Evolutionary conservation across 1,140 invertebrate species (phyloP).

Genomic region (Diploscapter pachys): DNA sequence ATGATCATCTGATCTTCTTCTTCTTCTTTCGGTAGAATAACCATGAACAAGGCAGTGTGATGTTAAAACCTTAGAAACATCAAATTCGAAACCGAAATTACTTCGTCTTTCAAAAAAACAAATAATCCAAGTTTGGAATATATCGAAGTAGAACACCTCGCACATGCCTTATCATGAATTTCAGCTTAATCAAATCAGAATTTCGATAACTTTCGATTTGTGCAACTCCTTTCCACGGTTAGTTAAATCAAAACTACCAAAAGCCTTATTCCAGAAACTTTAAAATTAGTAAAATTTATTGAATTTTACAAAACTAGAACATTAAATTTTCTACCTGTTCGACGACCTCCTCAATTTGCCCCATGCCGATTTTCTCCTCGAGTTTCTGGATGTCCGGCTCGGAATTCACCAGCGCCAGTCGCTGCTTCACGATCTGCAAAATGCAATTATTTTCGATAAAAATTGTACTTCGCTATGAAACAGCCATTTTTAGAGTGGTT

Average conservation of each 20-base stretch:
- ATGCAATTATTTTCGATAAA: not conserved
- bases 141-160: not conserved
- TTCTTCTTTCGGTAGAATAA: not conserved
- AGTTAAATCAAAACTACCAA: too few relatives aligned
- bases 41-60: not conserved
- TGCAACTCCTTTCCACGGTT: too few relatives aligned
- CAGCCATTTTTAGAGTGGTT: not conserved
- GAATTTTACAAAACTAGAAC: conserved; percentile 63
- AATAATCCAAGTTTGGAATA: conserved; percentile 10
- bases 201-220: too few relatives aligned
- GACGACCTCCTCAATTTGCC: conserved; percentile 84
- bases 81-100: not conserved
- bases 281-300: not conserved
- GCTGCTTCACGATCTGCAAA: conserved; percentile 71
- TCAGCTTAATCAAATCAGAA: not conserved
- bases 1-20: too few relatives aligned
- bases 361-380: conserved; percentile 80
- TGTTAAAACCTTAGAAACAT: not conserved
- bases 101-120: not conserved
- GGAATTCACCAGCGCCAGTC: conserved; percentile 71
- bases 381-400: conserved; percentile 66
- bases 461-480: not conserved
- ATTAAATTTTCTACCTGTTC: conserved; percentile 41
- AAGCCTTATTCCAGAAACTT: not conserved
- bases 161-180: not conserved